Evolutionary conservation across 2,113 vertebrate species (phyloP), one percentile per base, ranked within the genome.

Genomic region (Oncorhynchus kisutch): DNA sequence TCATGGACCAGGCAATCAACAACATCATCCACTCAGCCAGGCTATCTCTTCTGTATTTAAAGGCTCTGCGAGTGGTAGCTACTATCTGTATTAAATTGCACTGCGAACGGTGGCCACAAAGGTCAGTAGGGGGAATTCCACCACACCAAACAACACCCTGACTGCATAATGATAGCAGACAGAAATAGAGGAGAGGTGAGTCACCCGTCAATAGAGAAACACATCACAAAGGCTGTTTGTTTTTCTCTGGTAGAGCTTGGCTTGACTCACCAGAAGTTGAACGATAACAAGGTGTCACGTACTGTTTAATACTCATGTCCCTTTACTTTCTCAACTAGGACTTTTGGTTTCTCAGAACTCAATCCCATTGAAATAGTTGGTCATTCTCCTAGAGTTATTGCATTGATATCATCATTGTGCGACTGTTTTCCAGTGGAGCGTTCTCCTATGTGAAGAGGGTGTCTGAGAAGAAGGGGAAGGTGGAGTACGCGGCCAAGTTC

Each of bases 361-460:
- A 54, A 5, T 18, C 5, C 13, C 51, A 54, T 14, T 16, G 16
- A 54, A 54, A 18, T 0, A 16, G 18, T 54, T 54, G 51, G 12
- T 16, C 14, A 18, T 16, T 14, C 51, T 18, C 16, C 4, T 54
- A 54, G 16, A 54, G 51, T 27, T 2, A 48, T 68, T 51, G 14
- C n/a, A 31, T 14, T 20, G 11, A 11, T 72, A 14, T 78, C 3
- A 0, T 70, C 31, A 8, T 45, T 69, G 24, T 71, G 39, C 12
- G 13, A 51, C 25, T 49, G 51, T 45, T 20, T 39, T 76, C 31
- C 92, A 99, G 97, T 89, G 97, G 97, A 0, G 92, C 95, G 20
- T 97, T 97, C 89, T 97, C 97, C 59, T 97, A 97, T 13, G 91
- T 99, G 80, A 94, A 97, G 85, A 90, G 95, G 8, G 96, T 96